These are phyloP conservation scores for Acrocephalus scirpaceus DNA, from an alignment of 2,797 vertebrate species.

Conservation along the genomic window DNA sequence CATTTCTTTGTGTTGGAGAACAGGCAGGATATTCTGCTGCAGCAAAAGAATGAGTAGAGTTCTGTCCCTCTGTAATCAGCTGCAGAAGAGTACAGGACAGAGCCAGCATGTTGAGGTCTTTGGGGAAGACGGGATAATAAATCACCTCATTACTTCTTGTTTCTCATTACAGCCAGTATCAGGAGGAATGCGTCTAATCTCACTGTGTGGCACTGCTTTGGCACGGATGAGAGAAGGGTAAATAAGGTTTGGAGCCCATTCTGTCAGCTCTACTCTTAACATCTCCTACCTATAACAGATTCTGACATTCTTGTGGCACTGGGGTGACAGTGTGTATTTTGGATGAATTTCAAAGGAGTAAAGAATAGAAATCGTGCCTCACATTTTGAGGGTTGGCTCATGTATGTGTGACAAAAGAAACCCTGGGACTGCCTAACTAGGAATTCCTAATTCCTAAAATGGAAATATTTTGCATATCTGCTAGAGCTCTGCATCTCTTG, in stretches of 20 bases:
- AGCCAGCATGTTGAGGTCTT: neutral
- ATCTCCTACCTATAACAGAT: neutral
- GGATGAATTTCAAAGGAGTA: neutral
- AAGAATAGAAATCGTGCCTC: neutral
- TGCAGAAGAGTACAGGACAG: neutral
- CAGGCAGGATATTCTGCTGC: neutral
- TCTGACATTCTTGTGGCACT: neutral
- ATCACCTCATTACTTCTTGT: constrained; percentile 39
- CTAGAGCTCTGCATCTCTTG: neutral
- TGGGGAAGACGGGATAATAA: constrained; percentile 4
- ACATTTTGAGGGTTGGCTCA: neutral
- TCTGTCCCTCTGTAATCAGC: constrained; percentile 5
- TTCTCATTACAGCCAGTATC: constrained; percentile 5
- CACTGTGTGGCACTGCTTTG: neutral
- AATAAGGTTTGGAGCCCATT: constrained; percentile 4
- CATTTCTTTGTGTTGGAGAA: neutral
- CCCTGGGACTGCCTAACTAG: neutral
- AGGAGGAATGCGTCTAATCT: neutral
- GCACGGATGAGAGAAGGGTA: neutral
- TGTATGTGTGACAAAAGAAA: neutral
- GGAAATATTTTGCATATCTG: neutral
- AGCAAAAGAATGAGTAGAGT: neutral
- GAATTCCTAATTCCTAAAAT: neutral
- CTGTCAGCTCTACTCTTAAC: neutral
- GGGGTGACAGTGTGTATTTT: neutral